Conservation (phyloP, 1,140 invertebrate genomes). For the Ips typographus region DNA sequence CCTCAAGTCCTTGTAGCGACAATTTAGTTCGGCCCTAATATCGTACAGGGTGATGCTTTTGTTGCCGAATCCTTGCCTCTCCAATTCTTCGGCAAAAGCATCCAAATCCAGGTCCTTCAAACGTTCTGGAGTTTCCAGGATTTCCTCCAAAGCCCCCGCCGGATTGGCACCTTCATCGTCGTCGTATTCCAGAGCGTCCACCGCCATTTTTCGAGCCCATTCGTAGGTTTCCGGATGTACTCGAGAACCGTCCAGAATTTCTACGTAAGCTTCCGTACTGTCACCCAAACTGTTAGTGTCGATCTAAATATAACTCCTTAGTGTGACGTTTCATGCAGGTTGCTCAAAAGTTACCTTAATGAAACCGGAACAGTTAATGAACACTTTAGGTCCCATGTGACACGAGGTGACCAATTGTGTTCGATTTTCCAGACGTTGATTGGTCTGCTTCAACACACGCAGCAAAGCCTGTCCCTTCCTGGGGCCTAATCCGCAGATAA, state of each 20-base stretch:
- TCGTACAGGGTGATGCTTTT: slow-evolving; percentile 98
- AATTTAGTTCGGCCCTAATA: slow-evolving; percentile 93
- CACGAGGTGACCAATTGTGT: slow-evolving; percentile 93
- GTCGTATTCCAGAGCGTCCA: slow-evolving; percentile 98
- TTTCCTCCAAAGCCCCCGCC: slow-evolving; percentile 95
- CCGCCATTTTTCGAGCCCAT: slow-evolving; percentile 99
- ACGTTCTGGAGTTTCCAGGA: slow-evolving; percentile 91
- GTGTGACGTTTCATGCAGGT: slow-evolving; percentile 60
- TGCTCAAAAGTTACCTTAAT: slow-evolving; percentile 84
- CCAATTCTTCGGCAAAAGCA: slow-evolving; percentile 96
- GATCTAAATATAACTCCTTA: slow-evolving; percentile 51
- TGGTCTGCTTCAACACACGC: slow-evolving; percentile 90
- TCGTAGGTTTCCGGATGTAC: slow-evolving; percentile 99
- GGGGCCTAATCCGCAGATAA: slow-evolving; percentile 95
- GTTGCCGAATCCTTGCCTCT: slow-evolving; percentile 94
- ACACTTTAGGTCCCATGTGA: slow-evolving; percentile 97
- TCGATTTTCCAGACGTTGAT: slow-evolving; percentile 90
- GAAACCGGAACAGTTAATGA: slow-evolving; percentile 99
- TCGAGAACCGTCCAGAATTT: slow-evolving; percentile 95
- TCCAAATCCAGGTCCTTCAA: slow-evolving; percentile 97
- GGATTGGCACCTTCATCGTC: slow-evolving; percentile 96
- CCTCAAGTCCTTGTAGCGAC: slow-evolving; percentile 93
- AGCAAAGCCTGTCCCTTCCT: slow-evolving; percentile 90
- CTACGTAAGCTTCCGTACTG: slow-evolving; percentile 90
- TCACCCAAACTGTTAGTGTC: slow-evolving; percentile 94